phyloP scores from a whole-genome alignment of 1,140 invertebrate genomes.

The Chrysomallon squamiferum region DNA sequence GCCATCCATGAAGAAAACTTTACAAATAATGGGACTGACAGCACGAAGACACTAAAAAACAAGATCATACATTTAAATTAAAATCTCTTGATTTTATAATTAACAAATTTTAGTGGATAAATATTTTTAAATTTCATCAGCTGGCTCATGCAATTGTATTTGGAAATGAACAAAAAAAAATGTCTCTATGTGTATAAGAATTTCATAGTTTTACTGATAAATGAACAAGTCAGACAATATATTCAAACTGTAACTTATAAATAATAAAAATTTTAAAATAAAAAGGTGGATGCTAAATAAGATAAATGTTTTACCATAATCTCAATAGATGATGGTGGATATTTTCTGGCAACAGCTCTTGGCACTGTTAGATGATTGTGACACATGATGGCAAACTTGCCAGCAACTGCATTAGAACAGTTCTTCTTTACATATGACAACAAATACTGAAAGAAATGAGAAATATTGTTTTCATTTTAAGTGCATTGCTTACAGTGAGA shows the following conservation, averaged over 20 bases:
- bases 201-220: no score
- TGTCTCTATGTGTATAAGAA: neutral
- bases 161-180: neutral
- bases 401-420: constrained; percentile 73
- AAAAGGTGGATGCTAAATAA: neutral
- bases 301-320: constrained; percentile 77
- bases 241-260: no score
- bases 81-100: neutral
- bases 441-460: constrained; percentile 73
- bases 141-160: neutral
- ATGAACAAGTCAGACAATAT: no score
- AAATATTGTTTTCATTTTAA: no score
- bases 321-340: constrained; percentile 87
- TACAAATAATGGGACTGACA: constrained; percentile 89
- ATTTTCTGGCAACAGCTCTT: constrained; percentile 78
- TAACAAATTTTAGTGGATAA: neutral
- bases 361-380: constrained; percentile 89
- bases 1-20: constrained; percentile 95
- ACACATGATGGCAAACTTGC: constrained; percentile 92
- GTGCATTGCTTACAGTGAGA: no score
- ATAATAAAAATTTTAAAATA: neutral
- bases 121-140: neutral
- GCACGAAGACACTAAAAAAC: constrained; percentile 76
- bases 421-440: constrained; percentile 80
- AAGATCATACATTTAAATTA: neutral